Evolutionary conservation across 2,888 invertebrate genomes (phyloP).

Genomic region (Ophion slaviceki): DNA sequence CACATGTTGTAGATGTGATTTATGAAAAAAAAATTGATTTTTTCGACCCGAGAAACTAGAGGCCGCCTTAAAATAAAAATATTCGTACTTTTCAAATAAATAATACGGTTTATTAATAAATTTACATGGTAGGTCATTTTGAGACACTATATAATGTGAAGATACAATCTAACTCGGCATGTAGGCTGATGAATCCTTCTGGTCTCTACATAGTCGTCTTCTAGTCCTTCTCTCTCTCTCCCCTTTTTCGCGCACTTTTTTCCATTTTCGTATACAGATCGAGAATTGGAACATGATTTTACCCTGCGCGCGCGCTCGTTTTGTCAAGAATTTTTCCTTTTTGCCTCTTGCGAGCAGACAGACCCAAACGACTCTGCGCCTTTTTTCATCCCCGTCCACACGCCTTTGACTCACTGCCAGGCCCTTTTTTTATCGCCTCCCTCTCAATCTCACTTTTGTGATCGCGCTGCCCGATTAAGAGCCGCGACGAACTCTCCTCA

Average conservation of each 20-base stretch:
- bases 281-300: slow-evolving; percentile 58
- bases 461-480: slow-evolving; percentile 76
- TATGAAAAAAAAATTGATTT: no score
- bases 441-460: slow-evolving; percentile 72
- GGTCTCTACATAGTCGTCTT: no score
- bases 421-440: slow-evolving; percentile 57
- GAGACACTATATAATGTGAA: no score
- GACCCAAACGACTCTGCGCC: slow-evolving; percentile 53
- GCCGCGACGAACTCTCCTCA: slow-evolving; percentile 66
- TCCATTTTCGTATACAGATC: not conserved
- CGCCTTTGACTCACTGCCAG: slow-evolving; percentile 42
- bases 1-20: no score
- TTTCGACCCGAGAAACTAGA: no score
- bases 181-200: no score
- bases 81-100: no score
- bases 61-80: no score
- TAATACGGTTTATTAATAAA: no score
- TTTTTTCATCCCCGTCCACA: slow-evolving; percentile 48
- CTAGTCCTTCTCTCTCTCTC: slow-evolving; percentile 51
- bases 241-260: not conserved
- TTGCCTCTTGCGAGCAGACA: slow-evolving; percentile 1
- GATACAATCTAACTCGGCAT: no score
- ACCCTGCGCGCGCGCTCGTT: slow-evolving; percentile 49
- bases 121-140: no score
- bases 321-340: slow-evolving; percentile 37